Evolutionary conservation across 2,113 vertebrate genomes (phyloP), one percentile per base, ranked within the genome.

Genomic region (Parus major): DNA sequence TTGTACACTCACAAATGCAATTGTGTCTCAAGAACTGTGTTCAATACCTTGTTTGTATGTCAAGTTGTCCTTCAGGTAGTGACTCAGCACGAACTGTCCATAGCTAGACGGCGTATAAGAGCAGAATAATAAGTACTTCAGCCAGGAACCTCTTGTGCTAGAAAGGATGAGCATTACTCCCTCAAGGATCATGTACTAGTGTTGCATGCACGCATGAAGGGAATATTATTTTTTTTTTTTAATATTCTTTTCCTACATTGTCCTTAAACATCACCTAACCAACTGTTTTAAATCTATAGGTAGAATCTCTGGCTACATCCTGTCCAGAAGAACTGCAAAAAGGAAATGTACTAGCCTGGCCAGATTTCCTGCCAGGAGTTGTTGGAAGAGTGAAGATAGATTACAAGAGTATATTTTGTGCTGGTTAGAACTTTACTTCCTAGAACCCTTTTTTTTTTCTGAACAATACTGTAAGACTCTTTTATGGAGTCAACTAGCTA

Each of bases 321-420:
- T 99, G 99, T 92, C 99, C 99, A 88, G 97, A 98, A 97, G 98
- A 99, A 50, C 97, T 99, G 56, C 98, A 98, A 85, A 98, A 98
- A 96, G 99, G 99, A 79, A 99, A 99, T 35, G 98, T 99, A 64
- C 97, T 99, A 33, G 99, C 99, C 66, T 99, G 99, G 99, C 98
- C 99, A 33, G 99, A 99, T 96, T 99, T 99, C 95, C 97, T 99
- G 57, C 97, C 94, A 3, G 99, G 99, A 33, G 97, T 99, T 82
- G 97, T 98, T 79, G 99, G 99, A 64, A 98, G 98, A 96, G 99
- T 99, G 97, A 99, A 99, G 98, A 98, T 98, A 35, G 98, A 98
- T 96, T 96, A 96, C 86, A 98, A 98, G 90, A 99, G 99, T 96
- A 97, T 98, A 94, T 99, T 99, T 97, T 99, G 99, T 96, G 98